Conservation (phyloP, 2,113 vertebrate genomes). For the Gymnobelideus leadbeateri region DNA sequence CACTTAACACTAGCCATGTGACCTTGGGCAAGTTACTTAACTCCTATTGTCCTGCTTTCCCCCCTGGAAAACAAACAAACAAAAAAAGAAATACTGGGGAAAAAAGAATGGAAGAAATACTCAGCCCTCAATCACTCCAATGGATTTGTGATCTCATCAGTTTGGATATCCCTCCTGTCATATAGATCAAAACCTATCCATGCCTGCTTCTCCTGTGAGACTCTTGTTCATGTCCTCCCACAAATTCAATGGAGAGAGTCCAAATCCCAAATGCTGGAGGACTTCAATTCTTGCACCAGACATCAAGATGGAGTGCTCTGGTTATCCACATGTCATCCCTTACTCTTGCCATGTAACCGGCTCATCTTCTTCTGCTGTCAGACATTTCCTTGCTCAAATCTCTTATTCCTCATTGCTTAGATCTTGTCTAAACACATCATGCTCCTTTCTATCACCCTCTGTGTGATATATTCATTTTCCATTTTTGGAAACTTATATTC, state of each 20-base stretch:
- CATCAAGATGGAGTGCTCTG: not conserved
- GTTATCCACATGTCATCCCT: not conserved
- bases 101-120: not conserved
- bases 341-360: not conserved
- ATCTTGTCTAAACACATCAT: not conserved
- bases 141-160: not conserved
- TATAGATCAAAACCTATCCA: not conserved
- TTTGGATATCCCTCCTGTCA: not conserved
- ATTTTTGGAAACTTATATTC: not conserved
- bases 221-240: not conserved
- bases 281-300: too few relatives aligned
- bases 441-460: not conserved
- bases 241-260: not conserved
- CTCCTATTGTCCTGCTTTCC: too few relatives aligned
- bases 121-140: not conserved
- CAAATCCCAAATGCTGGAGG: not conserved
- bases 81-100: too few relatives aligned
- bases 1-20: too few relatives aligned
- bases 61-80: too few relatives aligned
- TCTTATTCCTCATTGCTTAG: not conserved
- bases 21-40: too few relatives aligned
- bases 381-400: not conserved
- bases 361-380: not conserved
- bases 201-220: not conserved
- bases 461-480: not conserved